Base-by-base conservation (phyloP, 1,140 invertebrate species). In the Dreissena rostriformis region DNA sequence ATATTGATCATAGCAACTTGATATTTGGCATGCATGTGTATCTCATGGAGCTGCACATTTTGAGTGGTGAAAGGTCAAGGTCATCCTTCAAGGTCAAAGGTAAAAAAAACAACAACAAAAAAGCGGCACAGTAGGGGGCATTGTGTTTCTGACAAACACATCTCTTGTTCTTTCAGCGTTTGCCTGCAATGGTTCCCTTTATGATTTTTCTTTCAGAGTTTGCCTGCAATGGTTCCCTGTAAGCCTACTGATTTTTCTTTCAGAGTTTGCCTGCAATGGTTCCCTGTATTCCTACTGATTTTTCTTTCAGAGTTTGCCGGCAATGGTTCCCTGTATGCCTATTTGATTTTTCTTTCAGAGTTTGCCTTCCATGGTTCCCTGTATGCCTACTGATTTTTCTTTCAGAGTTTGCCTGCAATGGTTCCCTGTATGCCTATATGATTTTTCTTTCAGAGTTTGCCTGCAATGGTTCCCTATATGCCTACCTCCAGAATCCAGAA, bases 321-420 rank as follows among this genome's bases (percentile, higher is more conserved):
- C 55, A 61, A n/a, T 61, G 55, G n/a, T 61, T 15, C 55, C 14
- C 14, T 61, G 14, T 61, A 61, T n/a, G n/a, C n/a, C n/a, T n/a
- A n/a, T n/a, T n/a, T n/a, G n/a, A n/a, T n/a, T n/a, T 67, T 14
- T 70, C 17, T 77, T 88, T 66, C 86, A 93, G 93, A 94, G 84
- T 94, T 87, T 91, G 93, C 93, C 51, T 87, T 88, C 29, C 90
- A 92, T 88, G 93, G 92, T 6, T 93, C 29, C 53, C 55, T 53
- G 76, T 73, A 39, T 93, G n/a, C n/a, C n/a, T n/a, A n/a, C n/a
- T 71, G 63, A 67, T 72, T 72, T 78, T 74, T 68, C 80, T 86
- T 88, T 66, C 86, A 93, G 93, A 94, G 84, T 94, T 87, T 91
- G 93, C 93, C 51, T 87, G 88, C 29, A 91, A 92, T 88, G 93